Evolutionary conservation across 2,113 vertebrate species (phyloP).

Genomic region (human (Homo sapiens)): GRCh38 chr1:149939001-149939500

Average conservation of each 20-base stretch:
- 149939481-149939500: constrained; percentile 20
- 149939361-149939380: not conserved
- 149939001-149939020: constrained; percentile 6
- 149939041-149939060: not conserved
- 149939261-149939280: constrained; percentile 54
- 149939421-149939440: not conserved
- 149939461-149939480: not conserved
- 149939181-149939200: constrained; percentile 49
- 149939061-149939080: not conserved
- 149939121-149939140: constrained; percentile 70
- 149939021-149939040: not conserved
- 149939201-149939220: constrained; percentile 62
- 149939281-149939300: not conserved
- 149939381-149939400: not conserved
- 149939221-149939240: constrained; percentile 68
- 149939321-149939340: not conserved
- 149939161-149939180: constrained; percentile 57
- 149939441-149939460: not conserved
- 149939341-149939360: not conserved
- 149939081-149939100: not conserved
- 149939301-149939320: not conserved
- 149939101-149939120: not conserved
- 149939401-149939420: not conserved
- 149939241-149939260: constrained; percentile 61
- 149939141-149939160: constrained; percentile 39